A percentile compares a stretch with the other conserved stretches of the same genome.
Evolutionary conservation across 2,113 vertebrate species (phyloP).

Genomic region (Cebus imitator): DNA sequence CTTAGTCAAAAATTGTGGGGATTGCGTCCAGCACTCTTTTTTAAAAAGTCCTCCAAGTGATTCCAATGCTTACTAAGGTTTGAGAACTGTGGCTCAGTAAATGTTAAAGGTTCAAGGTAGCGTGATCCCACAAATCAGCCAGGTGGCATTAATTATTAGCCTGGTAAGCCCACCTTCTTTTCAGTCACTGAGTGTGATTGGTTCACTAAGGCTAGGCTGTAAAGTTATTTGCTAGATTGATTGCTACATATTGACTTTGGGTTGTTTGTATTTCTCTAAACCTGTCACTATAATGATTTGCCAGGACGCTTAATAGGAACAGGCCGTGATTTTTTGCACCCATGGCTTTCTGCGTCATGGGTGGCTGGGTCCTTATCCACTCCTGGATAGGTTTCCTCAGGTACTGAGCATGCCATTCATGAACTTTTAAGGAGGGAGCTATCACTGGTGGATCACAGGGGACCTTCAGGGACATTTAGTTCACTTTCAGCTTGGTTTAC

Average conservation of each 20-base stretch:
- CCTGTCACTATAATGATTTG: slow-evolving; percentile 75
- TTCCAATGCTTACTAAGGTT: background rate
- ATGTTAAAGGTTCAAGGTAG: slow-evolving; percentile 78
- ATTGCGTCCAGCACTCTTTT: background rate
- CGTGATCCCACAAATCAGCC: slow-evolving; percentile 62
- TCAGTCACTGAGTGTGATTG: slow-evolving; percentile 23
- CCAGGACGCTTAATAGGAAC: slow-evolving; percentile 55
- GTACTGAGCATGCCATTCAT: background rate
- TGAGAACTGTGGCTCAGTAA: slow-evolving; percentile 31
- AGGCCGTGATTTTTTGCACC: slow-evolving; percentile 7
- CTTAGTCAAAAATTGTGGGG: background rate
- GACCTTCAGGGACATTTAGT: background rate
- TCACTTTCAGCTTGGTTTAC: background rate
- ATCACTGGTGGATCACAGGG: background rate
- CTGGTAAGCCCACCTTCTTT: slow-evolving; percentile 55
- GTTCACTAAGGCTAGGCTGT: slow-evolving; percentile 37
- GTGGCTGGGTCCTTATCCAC: background rate
- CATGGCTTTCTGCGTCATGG: slow-evolving; percentile 44
- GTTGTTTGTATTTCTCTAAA: slow-evolving; percentile 76
- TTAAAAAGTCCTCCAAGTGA: background rate
- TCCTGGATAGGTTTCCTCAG: background rate
- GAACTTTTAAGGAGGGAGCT: background rate
- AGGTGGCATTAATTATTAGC: slow-evolving; percentile 81
- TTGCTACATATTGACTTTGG: slow-evolving; percentile 71
- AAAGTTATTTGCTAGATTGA: slow-evolving; percentile 67